Evolutionary conservation across 1,140 invertebrate genomes (phyloP).

Genomic region (Trichonephila clavata): DNA sequence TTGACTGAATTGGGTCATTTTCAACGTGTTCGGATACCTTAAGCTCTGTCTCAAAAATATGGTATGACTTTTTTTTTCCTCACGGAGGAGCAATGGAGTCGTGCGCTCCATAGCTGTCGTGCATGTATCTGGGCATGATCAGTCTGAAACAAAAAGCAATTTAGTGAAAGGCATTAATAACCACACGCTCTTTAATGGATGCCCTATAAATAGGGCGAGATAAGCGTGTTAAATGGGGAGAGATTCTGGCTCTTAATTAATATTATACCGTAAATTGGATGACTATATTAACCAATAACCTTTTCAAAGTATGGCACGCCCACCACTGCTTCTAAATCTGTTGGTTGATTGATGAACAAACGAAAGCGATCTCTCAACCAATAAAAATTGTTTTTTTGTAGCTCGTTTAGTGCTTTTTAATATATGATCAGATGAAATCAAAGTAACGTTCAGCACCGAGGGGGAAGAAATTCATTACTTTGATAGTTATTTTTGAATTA

Average conservation of each 20-base stretch:
- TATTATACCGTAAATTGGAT: constrained; percentile 58
- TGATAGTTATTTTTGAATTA: constrained; percentile 64
- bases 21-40: no score
- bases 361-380: constrained; percentile 58
- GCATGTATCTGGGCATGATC: constrained; percentile 28
- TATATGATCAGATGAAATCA: constrained; percentile 54
- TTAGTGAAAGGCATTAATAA: constrained; percentile 52
- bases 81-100: neutral
- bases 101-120: neutral
- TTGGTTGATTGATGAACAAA: constrained; percentile 57
- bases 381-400: constrained; percentile 53
- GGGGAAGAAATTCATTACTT: constrained; percentile 54
- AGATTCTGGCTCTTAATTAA: constrained; percentile 50
- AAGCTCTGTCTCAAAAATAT: no score
- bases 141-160: constrained; percentile 37
- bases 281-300: constrained; percentile 65
- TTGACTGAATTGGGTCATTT: no score
- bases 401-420: neutral
- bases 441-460: constrained; percentile 27
- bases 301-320: constrained; percentile 22
- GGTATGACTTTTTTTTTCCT: neutral
- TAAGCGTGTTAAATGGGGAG: constrained; percentile 53
- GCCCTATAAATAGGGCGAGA: constrained; percentile 31
- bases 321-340: constrained; percentile 27
- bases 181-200: constrained; percentile 40